These are phyloP conservation scores for Petrophora chlorosata DNA, from an alignment of 2,888 invertebrate genomes.

Conservation along the genomic window DNA sequence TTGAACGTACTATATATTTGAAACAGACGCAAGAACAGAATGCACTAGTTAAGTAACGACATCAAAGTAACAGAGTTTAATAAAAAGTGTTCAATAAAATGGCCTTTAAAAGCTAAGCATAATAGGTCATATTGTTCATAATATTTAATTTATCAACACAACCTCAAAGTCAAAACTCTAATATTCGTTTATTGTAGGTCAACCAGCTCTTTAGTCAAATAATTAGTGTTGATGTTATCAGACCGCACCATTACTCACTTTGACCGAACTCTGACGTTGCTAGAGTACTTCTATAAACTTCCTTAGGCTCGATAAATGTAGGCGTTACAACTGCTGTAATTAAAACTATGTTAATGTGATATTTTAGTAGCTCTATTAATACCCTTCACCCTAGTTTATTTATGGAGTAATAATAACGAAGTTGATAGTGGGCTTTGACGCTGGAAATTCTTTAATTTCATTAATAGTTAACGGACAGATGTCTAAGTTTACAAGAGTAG, in stretches of 20 bases:
- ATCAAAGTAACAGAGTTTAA: too few species aligned
- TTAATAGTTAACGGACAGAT: too few species aligned
- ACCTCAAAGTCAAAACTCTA: neutral
- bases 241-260: constrained; percentile 59
- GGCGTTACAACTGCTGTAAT: constrained; percentile 30
- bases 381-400: constrained; percentile 22
- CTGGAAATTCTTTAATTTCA: too few species aligned
- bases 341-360: constrained; percentile 39
- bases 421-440: neutral
- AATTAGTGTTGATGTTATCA: constrained; percentile 65
- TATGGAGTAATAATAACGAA: constrained; percentile 10
- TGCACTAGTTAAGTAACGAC: too few species aligned
- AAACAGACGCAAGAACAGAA: too few species aligned
- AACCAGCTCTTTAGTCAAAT: constrained; percentile 61
- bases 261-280: constrained; percentile 42
- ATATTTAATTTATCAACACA: too few species aligned
- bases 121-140: too few species aligned
- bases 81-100: too few species aligned
- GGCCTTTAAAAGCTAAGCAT: too few species aligned
- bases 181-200: constrained; percentile 34
- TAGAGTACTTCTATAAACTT: constrained; percentile 30
- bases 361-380: constrained; percentile 31
- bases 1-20: too few species aligned
- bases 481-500: too few species aligned
- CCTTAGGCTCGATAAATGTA: constrained; percentile 29